Percentiles rank a stretch among this genome's conserved stretches.
phyloP scores from a whole-genome alignment of 2,888 invertebrate genomes.

The Diadegma fenestrale region DNA sequence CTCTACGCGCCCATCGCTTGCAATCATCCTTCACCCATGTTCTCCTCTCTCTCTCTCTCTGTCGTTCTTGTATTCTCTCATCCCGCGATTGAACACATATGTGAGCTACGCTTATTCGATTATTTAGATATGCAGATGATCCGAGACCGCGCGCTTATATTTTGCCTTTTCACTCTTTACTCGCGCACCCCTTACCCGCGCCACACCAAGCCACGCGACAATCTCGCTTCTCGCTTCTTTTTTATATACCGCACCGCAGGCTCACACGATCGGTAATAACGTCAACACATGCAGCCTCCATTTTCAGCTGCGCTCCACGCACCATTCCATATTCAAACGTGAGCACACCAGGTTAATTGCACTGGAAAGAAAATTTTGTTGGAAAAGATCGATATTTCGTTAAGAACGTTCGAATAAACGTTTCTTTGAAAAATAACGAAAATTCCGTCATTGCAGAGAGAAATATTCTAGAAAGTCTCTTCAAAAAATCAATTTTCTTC shows the following conservation, averaged over 20 bases:
- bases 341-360: neutral
- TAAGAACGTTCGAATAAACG: too few relatives aligned
- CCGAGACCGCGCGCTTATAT: constrained; percentile 73
- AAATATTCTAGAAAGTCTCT: too few relatives aligned
- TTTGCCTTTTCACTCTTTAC: constrained; percentile 62
- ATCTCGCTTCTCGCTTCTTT: neutral
- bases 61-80: constrained; percentile 62
- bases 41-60: constrained; percentile 44
- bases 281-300: constrained; percentile 4
- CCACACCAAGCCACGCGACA: constrained; percentile 37
- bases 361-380: too few relatives aligned
- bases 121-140: constrained; percentile 85
- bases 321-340: neutral
- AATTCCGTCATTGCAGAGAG: too few relatives aligned
- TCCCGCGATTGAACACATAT: constrained; percentile 80
- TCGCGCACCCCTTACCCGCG: constrained; percentile 22
- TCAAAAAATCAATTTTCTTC: too few relatives aligned
- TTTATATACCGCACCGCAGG: neutral
- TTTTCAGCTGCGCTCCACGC: neutral
- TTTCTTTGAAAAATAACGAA: too few relatives aligned
- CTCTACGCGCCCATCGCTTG: constrained; percentile 64
- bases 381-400: too few relatives aligned
- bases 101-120: constrained; percentile 79
- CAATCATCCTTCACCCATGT: constrained; percentile 55
- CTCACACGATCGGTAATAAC: neutral